phyloP scores from a whole-genome alignment of 2,888 invertebrate species.

The Phengaris arion region DNA sequence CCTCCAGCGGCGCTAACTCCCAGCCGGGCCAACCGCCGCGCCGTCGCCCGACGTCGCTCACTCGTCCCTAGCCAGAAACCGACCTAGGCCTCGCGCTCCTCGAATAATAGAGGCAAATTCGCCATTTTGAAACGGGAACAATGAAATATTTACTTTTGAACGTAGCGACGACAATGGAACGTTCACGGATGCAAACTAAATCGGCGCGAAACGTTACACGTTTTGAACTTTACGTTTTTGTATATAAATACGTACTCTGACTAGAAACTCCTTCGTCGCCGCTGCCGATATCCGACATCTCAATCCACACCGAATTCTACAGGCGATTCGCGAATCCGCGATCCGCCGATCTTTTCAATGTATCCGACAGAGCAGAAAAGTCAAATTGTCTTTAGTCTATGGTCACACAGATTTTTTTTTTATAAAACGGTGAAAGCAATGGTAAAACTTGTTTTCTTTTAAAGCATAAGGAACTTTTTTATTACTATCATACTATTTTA shows the following conservation, averaged over 20 bases:
- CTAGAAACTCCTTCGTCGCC: slow-evolving; percentile 88
- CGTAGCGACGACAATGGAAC: slow-evolving; percentile 56
- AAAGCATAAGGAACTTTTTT: no score
- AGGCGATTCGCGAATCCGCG: slow-evolving; percentile 45
- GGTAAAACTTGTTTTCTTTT: background rate
- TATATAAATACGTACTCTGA: slow-evolving; percentile 84
- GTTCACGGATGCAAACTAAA: slow-evolving; percentile 52
- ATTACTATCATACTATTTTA: no score
- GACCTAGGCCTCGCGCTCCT: slow-evolving; percentile 44
- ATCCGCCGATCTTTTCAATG: slow-evolving; percentile 69
- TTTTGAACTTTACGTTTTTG: slow-evolving; percentile 50
- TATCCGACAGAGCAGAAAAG: slow-evolving; percentile 42
- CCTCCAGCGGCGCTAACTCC: slow-evolving; percentile 66
- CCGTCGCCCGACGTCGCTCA: slow-evolving; percentile 48
- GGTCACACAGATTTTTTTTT: slow-evolving; percentile 45
- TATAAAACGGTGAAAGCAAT: background rate
- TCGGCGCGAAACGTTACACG: slow-evolving; percentile 51
- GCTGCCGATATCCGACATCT: slow-evolving; percentile 89
- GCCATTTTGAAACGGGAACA: slow-evolving; percentile 80
- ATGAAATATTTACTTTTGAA: slow-evolving; percentile 77
- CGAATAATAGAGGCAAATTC: slow-evolving; percentile 60
- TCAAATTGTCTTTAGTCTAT: slow-evolving; percentile 58
- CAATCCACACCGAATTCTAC: slow-evolving; percentile 79
- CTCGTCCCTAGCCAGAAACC: slow-evolving; percentile 43
- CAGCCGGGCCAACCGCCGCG: slow-evolving; percentile 61